Evolutionary conservation across 2,888 invertebrate genomes (phyloP), one percentile per base, ranked within the genome.

Genomic region (Carpatolechia fugitivella): DNA sequence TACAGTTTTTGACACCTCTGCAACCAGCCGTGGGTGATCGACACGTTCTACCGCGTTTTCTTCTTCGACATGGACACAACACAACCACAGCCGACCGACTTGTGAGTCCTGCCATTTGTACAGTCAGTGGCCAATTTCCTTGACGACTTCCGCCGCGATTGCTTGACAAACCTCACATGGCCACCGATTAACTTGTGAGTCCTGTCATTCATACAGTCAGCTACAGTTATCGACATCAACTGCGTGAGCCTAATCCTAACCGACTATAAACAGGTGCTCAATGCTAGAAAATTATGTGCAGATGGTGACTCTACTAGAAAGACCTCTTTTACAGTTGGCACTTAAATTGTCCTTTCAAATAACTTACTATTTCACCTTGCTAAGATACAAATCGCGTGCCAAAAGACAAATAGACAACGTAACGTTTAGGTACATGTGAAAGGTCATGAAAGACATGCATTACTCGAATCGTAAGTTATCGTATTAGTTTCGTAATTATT

Each of bases 11-110:
- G n/a, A n/a, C n/a, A 96, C 77, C 92, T 94, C n/a, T 96, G 96
- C 82, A 94, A 96, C 78, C 91, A 96, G 14, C 85, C 96, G 2
- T 96, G 96, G 96, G 94, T 95, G 1, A 81, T 96, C 55, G 96
- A 97, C 82, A 93, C 95, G 1, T 96, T 24, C 3, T 24, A 24
- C 24, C 24, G 6, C 24, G 6, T 24, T 4, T 6, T 24, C 24
- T 4, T 24, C 24, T 24, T 24, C 24, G 24, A 24, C 24, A 24
- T 24, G 6, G 24, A n/a, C n/a, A n/a, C n/a, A n/a, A n/a, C n/a
- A n/a, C n/a, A n/a, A n/a, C n/a, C n/a, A n/a, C 24, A 4, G 6
- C 24, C 6, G 24, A 24, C 24, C 3, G 24, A 24, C 24, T 24
- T 3, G 24, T 24, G 24, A 24, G 24, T 4, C 24, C 24, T 24